Conservation (phyloP, 2,888 invertebrate genomes). For the Blera fallax region DNA sequence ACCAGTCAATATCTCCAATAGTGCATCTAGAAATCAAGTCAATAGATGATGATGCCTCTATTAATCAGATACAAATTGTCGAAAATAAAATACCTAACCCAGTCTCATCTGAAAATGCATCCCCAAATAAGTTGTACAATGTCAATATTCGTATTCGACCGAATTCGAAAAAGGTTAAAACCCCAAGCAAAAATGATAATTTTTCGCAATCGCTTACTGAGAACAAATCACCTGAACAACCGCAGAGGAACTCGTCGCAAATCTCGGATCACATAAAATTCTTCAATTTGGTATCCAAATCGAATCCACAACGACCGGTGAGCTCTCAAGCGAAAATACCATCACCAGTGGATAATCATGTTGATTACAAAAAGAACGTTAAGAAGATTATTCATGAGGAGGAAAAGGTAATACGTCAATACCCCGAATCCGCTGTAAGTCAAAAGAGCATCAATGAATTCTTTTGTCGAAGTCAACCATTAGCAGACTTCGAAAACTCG, state of each 20-base stretch:
- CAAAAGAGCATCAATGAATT: conserved; percentile 49
- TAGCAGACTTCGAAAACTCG: conserved; percentile 56
- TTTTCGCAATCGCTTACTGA: background rate
- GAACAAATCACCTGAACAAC: background rate
- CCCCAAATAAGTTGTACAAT: conserved; percentile 46
- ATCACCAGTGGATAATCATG: conserved; percentile 27
- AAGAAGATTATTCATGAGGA: background rate
- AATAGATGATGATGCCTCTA: conserved; percentile 22
- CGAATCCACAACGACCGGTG: background rate
- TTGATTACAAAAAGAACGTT: conserved; percentile 33
- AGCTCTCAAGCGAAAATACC: conserved; percentile 4
- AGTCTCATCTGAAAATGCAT: background rate
- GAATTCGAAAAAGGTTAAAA: conserved; percentile 25
- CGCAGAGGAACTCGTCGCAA: conserved; percentile 33
- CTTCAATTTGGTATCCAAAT: conserved; percentile 47
- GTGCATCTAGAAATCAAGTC: conserved; percentile 56
- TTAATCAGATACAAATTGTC: conserved; percentile 36
- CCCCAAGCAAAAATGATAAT: conserved; percentile 1
- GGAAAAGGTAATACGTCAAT: conserved; percentile 17
- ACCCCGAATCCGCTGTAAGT: background rate
- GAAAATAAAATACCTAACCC: conserved; percentile 20
- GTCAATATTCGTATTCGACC: conserved; percentile 65
- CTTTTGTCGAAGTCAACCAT: conserved; percentile 33
- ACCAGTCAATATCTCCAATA: conserved; percentile 68
- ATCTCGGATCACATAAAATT: conserved; percentile 65